Conservation (phyloP, 2,888 invertebrate species). For the Electrophaes corylata region DNA sequence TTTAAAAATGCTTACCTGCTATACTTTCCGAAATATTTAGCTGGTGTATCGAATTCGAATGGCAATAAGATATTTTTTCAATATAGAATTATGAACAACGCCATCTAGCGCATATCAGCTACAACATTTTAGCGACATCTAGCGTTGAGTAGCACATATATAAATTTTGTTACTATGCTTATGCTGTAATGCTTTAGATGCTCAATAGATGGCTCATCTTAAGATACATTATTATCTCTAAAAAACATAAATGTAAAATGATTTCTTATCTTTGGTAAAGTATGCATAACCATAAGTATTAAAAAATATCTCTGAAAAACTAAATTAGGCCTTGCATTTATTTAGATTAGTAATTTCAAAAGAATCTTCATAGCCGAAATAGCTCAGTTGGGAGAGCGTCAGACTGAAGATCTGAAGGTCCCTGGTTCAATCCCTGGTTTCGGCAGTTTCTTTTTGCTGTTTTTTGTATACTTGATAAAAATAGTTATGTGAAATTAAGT, state of each 20-base stretch:
- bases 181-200: slow-evolving; percentile 1
- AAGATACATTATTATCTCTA: not conserved
- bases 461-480: too few relatives aligned
- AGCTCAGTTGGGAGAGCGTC: slow-evolving; percentile 67
- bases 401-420: slow-evolving; percentile 64
- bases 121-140: slow-evolving; percentile 37
- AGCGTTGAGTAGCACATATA: slow-evolving; percentile 31
- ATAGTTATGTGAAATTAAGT: too few relatives aligned
- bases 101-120: slow-evolving; percentile 20
- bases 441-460: slow-evolving; percentile 45
- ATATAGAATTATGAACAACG: not conserved
- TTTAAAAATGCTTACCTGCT: too few relatives aligned
- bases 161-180: not conserved
- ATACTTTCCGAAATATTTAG: too few relatives aligned
- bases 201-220: slow-evolving; percentile 25
- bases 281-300: too few relatives aligned
- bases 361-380: slow-evolving; percentile 44
- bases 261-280: too few relatives aligned
- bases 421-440: slow-evolving; percentile 65
- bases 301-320: not conserved
- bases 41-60: too few relatives aligned
- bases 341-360: slow-evolving; percentile 31
- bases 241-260: not conserved
- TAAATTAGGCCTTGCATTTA: not conserved
- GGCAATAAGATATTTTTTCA: too few relatives aligned